These are phyloP conservation scores for Orgyia antiqua DNA, from an alignment of 2,888 invertebrate genomes.

Conservation along the genomic window DNA sequence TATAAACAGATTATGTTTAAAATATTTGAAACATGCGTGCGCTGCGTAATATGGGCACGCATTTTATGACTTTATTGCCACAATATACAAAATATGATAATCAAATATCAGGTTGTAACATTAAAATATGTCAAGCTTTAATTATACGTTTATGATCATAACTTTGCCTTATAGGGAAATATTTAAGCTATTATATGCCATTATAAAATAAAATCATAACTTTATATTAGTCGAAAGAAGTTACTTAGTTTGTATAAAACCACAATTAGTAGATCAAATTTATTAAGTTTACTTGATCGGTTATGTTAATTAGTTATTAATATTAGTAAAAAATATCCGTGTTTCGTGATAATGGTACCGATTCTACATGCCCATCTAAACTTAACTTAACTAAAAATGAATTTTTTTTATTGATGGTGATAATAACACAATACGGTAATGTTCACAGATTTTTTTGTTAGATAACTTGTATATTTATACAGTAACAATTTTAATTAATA, in stretches of 20 bases:
- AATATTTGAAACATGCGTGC: too few relatives aligned
- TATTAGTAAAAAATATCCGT: constrained; percentile 9
- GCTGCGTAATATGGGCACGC: too few relatives aligned
- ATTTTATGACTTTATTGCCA: constrained; percentile 17
- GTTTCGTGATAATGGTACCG: constrained; percentile 6
- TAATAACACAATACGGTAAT: too few relatives aligned
- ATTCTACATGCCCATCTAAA: constrained; percentile 3
- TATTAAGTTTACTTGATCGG: constrained; percentile 16
- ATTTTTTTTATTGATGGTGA: too few relatives aligned
- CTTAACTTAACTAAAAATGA: too few relatives aligned
- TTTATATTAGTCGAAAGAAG: constrained; percentile 12
- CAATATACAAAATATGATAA: constrained; percentile 19
- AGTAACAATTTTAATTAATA: too few relatives aligned
- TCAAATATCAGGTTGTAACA: constrained; percentile 13
- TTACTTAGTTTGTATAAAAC: constrained; percentile 15
- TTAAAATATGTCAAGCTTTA: constrained; percentile 19
- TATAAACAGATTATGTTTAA: too few relatives aligned
- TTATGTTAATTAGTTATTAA: constrained; percentile 22
- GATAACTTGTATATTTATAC: too few relatives aligned
- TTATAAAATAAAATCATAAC: constrained; percentile 15
- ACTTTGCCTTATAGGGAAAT: constrained; percentile 11
- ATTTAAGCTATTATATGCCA: constrained; percentile 6
- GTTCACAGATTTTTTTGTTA: too few relatives aligned
- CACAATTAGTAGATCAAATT: constrained; percentile 17
- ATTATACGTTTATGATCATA: constrained; percentile 25